Evolutionary conservation across 2,113 vertebrate genomes (phyloP).

Genomic region (Arothron firmamentum): DNA sequence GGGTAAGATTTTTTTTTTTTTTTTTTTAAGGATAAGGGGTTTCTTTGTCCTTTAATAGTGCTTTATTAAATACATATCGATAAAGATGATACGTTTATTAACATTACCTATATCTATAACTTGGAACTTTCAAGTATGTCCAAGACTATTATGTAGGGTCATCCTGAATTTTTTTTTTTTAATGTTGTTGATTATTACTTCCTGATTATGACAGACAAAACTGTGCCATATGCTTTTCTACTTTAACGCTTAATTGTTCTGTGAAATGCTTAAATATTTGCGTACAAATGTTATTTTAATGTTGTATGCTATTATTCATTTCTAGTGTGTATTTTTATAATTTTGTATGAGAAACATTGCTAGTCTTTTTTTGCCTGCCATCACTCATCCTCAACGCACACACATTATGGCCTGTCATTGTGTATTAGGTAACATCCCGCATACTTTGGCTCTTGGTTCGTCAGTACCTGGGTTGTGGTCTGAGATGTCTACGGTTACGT

Average conservation of each 20-base stretch:
- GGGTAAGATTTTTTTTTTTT: slow-evolving; percentile 54
- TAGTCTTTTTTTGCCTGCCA: slow-evolving; percentile 6
- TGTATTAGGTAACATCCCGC: slow-evolving; percentile 72
- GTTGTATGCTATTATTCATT: neutral
- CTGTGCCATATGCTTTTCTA: too few species aligned
- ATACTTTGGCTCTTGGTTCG: slow-evolving; percentile 76
- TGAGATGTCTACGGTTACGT: slow-evolving; percentile 68
- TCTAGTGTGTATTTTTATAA: neutral
- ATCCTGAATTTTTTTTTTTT: too few species aligned
- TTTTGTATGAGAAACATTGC: neutral
- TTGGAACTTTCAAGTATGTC: too few species aligned
- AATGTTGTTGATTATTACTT: too few species aligned
- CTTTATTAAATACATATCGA: too few species aligned
- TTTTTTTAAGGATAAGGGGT: neutral
- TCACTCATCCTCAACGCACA: neutral
- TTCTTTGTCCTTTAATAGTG: neutral
- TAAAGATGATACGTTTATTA: too few species aligned
- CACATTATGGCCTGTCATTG: slow-evolving; percentile 12
- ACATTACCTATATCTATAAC: too few species aligned
- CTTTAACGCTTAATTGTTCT: too few species aligned
- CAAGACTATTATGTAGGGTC: too few species aligned
- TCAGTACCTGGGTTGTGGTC: slow-evolving; percentile 75
- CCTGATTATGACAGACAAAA: too few species aligned
- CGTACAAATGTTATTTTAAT: neutral
- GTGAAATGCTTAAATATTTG: too few species aligned